These are phyloP conservation scores for Zoanthus gigantus DNA, from an alignment of 92 coral and sea anemone genomes.

Conservation along the genomic window DNA sequence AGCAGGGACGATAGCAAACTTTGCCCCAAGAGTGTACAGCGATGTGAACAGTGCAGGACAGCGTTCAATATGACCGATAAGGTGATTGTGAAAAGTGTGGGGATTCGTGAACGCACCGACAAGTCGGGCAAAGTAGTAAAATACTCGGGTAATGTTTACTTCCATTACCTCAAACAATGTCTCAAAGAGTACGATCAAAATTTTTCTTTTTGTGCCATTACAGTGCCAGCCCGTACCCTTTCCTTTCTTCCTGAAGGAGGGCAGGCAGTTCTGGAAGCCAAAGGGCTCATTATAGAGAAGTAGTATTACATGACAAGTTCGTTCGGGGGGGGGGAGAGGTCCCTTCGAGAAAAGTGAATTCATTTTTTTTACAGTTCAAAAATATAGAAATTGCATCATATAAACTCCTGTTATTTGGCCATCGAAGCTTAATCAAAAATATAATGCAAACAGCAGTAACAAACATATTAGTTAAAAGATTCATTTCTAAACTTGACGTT, in stretches of 20 bases:
- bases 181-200: slow-evolving; percentile 64
- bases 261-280: slow-evolving; percentile 54
- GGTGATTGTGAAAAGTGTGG: slow-evolving; percentile 60
- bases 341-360: too few species aligned
- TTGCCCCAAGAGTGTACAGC: slow-evolving; percentile 64
- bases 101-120: slow-evolving; percentile 66
- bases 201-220: slow-evolving; percentile 56
- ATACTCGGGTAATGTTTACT: slow-evolving; percentile 59
- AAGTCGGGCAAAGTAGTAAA: slow-evolving; percentile 50
- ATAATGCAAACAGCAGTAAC: too few species aligned
- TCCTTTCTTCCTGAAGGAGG: slow-evolving; percentile 70
- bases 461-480: too few species aligned
- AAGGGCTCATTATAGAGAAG: slow-evolving; percentile 53
- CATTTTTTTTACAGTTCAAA: too few species aligned
- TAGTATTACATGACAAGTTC: slow-evolving; percentile 19
- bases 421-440: too few species aligned
- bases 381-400: too few species aligned
- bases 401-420: too few species aligned
- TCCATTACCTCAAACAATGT: slow-evolving; percentile 63
- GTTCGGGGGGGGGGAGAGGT: too few species aligned
- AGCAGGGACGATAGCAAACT: slow-evolving; percentile 66
- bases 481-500: too few species aligned
- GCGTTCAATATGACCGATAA: slow-evolving; percentile 55
- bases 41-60: slow-evolving; percentile 68
- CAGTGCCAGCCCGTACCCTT: slow-evolving; percentile 61